phyloP scores from a whole-genome alignment of 2,797 vertebrate genomes.

The Sebastes hubbsi region DNA sequence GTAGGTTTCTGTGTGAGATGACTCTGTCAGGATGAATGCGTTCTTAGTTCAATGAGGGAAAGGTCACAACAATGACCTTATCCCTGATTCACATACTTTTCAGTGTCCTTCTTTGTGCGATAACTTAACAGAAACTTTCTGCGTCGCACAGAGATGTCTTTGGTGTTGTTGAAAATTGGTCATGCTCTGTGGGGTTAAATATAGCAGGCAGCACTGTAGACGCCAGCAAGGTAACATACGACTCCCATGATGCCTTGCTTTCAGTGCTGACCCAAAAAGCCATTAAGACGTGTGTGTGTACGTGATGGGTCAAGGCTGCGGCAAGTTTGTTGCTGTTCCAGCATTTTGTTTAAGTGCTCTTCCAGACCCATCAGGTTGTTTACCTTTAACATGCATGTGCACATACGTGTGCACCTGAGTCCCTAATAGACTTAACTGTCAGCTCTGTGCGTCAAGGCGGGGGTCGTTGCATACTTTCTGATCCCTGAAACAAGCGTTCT shows the following conservation, averaged over 20 bases:
- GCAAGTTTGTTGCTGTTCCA: constrained; percentile 31
- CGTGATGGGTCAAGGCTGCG: constrained; percentile 50
- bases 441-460: constrained; percentile 14
- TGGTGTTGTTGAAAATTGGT: constrained; percentile 36
- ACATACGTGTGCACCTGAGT: constrained; percentile 28
- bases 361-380: constrained; percentile 65
- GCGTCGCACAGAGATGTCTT: background rate
- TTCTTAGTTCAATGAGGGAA: constrained; percentile 16
- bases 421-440: constrained; percentile 36
- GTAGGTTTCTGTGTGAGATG: constrained; percentile 37
- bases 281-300: constrained; percentile 45
- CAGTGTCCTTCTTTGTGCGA: background rate
- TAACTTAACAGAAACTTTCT: background rate
- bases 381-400: constrained; percentile 46
- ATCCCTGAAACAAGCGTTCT: constrained; percentile 34
- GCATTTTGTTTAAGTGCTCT: constrained; percentile 59
- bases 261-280: constrained; percentile 67
- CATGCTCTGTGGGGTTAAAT: constrained; percentile 45
- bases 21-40: constrained; percentile 49
- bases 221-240: constrained; percentile 70
- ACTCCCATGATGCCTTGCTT: constrained; percentile 69
- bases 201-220: constrained; percentile 67
- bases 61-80: constrained; percentile 43
- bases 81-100: constrained; percentile 4
- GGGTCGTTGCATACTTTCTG: constrained; percentile 36